Evolutionary conservation across 2,888 invertebrate species (phyloP), one percentile per base, ranked within the genome.

Genomic region (Drosophila neonasuta): DNA sequence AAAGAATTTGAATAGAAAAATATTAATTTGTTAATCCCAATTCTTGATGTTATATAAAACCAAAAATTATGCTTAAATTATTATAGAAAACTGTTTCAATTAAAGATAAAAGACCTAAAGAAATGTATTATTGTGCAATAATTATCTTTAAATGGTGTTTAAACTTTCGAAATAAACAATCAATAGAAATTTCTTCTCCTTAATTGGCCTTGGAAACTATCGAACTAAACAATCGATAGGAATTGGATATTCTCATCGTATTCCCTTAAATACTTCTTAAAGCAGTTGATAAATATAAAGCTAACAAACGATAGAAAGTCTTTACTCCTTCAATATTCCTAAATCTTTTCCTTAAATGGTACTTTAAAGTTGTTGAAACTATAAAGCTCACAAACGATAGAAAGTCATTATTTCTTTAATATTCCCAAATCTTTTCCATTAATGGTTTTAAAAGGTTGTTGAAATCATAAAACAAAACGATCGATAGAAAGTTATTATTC

Each of bases 391-490:
- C 6, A 24, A 24, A 6, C 24, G 6, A n/a, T 36, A 36, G 11
- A 34, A 11, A 11, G 4, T 11, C 11, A 4, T 34, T 10, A 34
- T 11, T 34, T 2, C 4, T 34, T 4, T 11, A 34, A 11, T 34
- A 34, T 4, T 34, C 34, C 3, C 34, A 34, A 11, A 10, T 34
- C 34, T 5, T 11, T 3, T 4, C 10, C 11, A 11, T 34, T 11
- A 36, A n/a, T 11, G n/a, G 36, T 36, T n/a, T 36, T 36, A 36
- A n/a, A 36, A n/a, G n/a, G 4, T 11, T 36, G n/a, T 6, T 11
- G 36, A 36, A 36, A n/a, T 5, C n/a, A n/a, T n/a, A n/a, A n/a
- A 36, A 36, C 36, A n/a, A 36, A 36, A 36, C 36, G 36, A 36
- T n/a, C 36, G n/a, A 6, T 36, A 36, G 36, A 36, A 36, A 36